Percentiles rank a stretch among this genome's conserved stretches.
phyloP scores from a whole-genome alignment of 2,113 vertebrate genomes.

The Xenopus borealis region DNA sequence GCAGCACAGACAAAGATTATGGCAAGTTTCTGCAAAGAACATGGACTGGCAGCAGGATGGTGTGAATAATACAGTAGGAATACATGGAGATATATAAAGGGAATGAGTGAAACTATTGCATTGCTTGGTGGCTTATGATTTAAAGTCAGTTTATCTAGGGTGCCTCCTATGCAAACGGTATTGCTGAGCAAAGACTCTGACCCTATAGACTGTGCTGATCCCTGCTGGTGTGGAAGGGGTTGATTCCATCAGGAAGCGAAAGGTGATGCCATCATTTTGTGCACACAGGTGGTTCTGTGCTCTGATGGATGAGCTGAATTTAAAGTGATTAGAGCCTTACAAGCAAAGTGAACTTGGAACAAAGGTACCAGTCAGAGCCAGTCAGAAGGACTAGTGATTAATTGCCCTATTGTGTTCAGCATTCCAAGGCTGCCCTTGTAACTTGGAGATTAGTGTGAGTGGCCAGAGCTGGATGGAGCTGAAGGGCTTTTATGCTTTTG shows the following conservation, averaged over 20 bases:
- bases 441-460: slow-evolving; percentile 16
- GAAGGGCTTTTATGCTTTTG: slow-evolving; percentile 3
- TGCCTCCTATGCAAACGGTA: neutral
- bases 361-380: slow-evolving; percentile 43
- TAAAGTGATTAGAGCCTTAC: slow-evolving; percentile 56
- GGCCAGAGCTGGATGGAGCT: neutral
- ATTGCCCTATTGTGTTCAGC: slow-evolving; percentile 44
- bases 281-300: neutral
- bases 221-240: slow-evolving; percentile 25
- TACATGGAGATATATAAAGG: slow-evolving; percentile 19
- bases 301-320: slow-evolving; percentile 55
- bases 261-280: slow-evolving; percentile 41
- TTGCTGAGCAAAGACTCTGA: neutral
- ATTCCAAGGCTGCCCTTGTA: slow-evolving; percentile 39
- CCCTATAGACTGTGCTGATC: slow-evolving; percentile 2
- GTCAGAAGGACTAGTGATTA: slow-evolving; percentile 48
- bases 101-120: slow-evolving; percentile 28
- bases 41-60: neutral
- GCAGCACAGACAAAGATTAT: slow-evolving; percentile 25
- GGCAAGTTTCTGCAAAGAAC: slow-evolving; percentile 9
- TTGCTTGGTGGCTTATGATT: slow-evolving; percentile 28
- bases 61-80: neutral
- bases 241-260: slow-evolving; percentile 16
- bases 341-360: slow-evolving; percentile 50
- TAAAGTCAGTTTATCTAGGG: neutral